phyloP scores from a whole-genome alignment of 2,888 invertebrate genomes.

The Eristalis intricaria region DNA sequence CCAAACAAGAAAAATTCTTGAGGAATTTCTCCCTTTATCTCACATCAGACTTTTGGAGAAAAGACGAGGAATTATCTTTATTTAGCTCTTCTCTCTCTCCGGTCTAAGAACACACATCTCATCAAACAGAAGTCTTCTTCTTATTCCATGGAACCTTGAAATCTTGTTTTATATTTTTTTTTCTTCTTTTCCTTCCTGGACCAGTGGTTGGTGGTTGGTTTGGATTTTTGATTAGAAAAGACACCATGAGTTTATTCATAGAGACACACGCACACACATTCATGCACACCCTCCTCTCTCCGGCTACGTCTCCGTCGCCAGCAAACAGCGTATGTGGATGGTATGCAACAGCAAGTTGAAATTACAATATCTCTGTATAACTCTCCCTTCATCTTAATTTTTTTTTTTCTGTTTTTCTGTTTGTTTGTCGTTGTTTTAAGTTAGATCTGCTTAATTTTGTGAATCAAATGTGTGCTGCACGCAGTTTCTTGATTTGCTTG shows the following conservation, averaged over 20 bases:
- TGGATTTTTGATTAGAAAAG: not conserved
- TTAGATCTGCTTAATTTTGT: not conserved
- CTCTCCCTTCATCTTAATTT: not conserved
- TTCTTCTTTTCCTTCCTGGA: not conserved
- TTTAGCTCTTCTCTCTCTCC: too few relatives aligned
- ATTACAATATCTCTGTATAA: constrained; percentile 28
- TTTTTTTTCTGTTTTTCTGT: not conserved
- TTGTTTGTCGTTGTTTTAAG: not conserved
- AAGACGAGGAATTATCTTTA: too few relatives aligned
- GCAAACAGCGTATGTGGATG: not conserved
- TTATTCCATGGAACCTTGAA: too few relatives aligned
- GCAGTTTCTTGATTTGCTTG: not conserved
- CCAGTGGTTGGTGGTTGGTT: not conserved
- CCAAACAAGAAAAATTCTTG: constrained; percentile 27
- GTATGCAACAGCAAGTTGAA: constrained; percentile 64
- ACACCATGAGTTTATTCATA: not conserved
- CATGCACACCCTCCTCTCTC: not conserved
- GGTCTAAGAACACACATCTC: too few relatives aligned
- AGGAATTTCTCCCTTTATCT: not conserved
- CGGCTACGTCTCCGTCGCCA: not conserved
- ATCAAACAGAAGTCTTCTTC: too few relatives aligned
- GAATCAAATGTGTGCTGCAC: not conserved
- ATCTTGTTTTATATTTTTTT: not conserved
- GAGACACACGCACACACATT: not conserved
- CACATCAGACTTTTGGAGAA: not conserved